Base-by-base conservation (phyloP, 2,113 vertebrate genomes). In the Lagenorhynchus albirostris region DNA sequence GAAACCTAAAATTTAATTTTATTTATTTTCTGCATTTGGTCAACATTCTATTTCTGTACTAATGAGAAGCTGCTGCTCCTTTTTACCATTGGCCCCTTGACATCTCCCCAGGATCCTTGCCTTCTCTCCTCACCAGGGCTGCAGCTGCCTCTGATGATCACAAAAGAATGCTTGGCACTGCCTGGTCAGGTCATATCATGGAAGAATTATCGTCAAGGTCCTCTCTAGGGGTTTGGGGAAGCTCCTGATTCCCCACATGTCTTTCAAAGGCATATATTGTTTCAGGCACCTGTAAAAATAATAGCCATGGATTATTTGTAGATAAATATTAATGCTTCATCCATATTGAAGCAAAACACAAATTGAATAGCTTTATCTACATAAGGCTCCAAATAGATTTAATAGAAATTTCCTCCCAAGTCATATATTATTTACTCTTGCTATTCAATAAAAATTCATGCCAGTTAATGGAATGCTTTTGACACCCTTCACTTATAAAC, bases 341-440 rank as follows among this genome's bases (percentile, higher is more conserved):
- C 47, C 55, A 73, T 89, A 58, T 55, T 5, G 15, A 79, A 80
- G 63, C 87, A 82, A 84, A 58, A 25, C 36, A 63, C 8, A 83
- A 33, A 74, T 44, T 92, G 74, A 97, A 77, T 73, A 80, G 58
- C 89, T 96, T 73, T 93, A 92, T 92, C 38, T 67, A 65, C 58
- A n/a, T 73, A 55, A 95, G 55, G 31, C 41, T 44, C 38, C 65
- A 85, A 84, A 88, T 36, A 95, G 15, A 93, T 74, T 77, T 73
- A 67, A 93, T 67, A 92, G 47, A 86, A 93, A 68, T 73, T 83
- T 92, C 82, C 4, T 89, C 67, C 67, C 68, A n/a, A 65, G 81
- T 89, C 82, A 86, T 89, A n/a, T 68, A 85, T 95, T 93, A 97
- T 94, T 92, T 93, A 93, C 9, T 91, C 38, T 79, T 60, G 68